Base-by-base conservation (phyloP, 2,797 vertebrate genomes). In the Mareca penelope region DNA sequence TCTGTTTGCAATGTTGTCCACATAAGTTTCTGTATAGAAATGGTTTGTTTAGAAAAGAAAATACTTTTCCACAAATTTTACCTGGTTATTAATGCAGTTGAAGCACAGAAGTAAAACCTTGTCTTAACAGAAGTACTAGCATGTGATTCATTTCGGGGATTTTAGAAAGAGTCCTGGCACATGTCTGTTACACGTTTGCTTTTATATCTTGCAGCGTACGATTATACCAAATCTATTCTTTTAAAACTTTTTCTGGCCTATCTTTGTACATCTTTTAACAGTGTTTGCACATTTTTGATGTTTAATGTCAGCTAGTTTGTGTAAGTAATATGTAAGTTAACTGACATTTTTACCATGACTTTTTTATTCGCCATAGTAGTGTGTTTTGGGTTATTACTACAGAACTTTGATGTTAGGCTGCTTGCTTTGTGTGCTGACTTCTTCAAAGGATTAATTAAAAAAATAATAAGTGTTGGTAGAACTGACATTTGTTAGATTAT, bases 101-200 rank as follows among this genome's bases (percentile, higher is more conserved):
- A 93, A 88, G 29, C 29, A 89, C 39, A 55, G 44, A 65, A 21
- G 48, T 10, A 21, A 29, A 80, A 37, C 52, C 29, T 50, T 35
- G 8, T 1, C 7, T 65, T 42, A 59, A 8, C 18, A 56, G 77
- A 70, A n/a, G 15, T 50, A n/a, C 1, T 7, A 28, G 28, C 28
- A 21, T 3, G 0, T 24, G 33, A 16, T 44, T 18, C 42, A 44
- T 24, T 42, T 29, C n/a, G 7, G 46, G n/a, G 52, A 18, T 65
- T 69, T 57, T 68, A 35, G n/a, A 37, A 75, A 15, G 14, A 60
- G 42, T 4, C 55, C n/a, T 33, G 57, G 11, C 48, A 4, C 17
- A 9, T 0, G 0, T 44, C n/a, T 75, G 39, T 29, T 23, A 35
- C 16, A 76, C 0, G 0, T 57, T 64, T 67, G n/a, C 33, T 81